These are phyloP conservation scores for Protaetia brevitarsis DNA, from an alignment of 1,140 invertebrate genomes.

Conservation along the genomic window DNA sequence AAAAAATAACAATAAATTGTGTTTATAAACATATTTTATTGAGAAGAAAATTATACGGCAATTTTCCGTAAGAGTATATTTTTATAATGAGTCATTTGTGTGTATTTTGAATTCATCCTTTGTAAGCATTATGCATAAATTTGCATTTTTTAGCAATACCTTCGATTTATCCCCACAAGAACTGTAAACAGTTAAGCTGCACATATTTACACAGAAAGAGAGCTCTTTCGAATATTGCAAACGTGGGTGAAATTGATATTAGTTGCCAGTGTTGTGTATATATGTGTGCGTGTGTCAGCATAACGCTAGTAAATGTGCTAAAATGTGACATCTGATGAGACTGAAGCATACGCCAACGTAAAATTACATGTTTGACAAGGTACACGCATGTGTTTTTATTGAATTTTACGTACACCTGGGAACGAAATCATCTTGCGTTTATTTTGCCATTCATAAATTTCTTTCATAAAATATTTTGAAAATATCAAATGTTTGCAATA, in stretches of 20 bases:
- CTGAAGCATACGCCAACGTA: neutral
- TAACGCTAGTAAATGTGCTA: neutral
- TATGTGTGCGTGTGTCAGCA: neutral
- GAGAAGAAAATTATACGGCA: no score
- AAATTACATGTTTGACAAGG: neutral
- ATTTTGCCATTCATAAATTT: no score
- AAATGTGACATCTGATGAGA: neutral
- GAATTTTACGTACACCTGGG: neutral
- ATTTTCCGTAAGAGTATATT: no score
- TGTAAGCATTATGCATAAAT: neutral
- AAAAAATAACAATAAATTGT: no score
- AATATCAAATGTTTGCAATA: no score
- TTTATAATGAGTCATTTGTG: constrained; percentile 1
- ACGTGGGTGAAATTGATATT: constrained; percentile 2
- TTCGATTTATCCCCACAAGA: neutral
- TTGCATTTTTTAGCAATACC: neutral
- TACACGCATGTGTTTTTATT: neutral
- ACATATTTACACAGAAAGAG: neutral
- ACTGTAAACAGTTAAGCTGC: neutral
- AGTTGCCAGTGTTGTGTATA: neutral
- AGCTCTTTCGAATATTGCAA: neutral
- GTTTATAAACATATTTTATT: no score
- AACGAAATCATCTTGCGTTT: neutral
- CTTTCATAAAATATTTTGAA: no score
- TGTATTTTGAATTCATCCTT: neutral